Percentiles rank a stretch among this genome's conserved stretches.
These are phyloP conservation scores for Coryphaenoides rupestris DNA, from an alignment of 2,113 vertebrate genomes.

Conservation along the genomic window DNA sequence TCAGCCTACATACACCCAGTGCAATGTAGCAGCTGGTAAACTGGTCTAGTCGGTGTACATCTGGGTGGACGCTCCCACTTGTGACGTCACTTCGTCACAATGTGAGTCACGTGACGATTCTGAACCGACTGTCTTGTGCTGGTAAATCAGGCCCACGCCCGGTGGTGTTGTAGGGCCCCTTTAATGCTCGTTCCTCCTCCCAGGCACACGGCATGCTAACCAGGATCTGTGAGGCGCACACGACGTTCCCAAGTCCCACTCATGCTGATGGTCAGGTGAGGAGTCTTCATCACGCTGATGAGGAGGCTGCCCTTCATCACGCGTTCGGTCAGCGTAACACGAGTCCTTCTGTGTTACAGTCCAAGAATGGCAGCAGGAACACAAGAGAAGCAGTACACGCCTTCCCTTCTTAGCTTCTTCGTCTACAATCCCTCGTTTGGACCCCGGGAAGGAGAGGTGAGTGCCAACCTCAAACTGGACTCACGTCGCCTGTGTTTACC, in stretches of 20 bases:
- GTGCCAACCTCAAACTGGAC: constrained; percentile 5
- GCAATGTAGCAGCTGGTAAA: too few species aligned
- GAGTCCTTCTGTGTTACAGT: constrained; percentile 46
- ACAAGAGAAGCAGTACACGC: constrained; percentile 88
- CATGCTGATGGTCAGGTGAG: constrained; percentile 81
- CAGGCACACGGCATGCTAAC: constrained; percentile 71
- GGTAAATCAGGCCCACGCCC: too few species aligned
- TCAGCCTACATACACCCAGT: too few species aligned
- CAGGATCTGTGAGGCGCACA: constrained; percentile 46
- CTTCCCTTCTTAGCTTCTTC: constrained; percentile 88
- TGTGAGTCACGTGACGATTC: too few species aligned
- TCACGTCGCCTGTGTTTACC: not conserved
- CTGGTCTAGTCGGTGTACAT: too few species aligned
- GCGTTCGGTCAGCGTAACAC: too few species aligned
- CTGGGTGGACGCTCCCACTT: too few species aligned
- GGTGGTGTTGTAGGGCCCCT: too few species aligned
- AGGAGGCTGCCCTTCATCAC: too few species aligned
- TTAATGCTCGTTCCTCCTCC: too few species aligned
- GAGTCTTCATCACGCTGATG: not conserved
- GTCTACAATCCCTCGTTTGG: constrained; percentile 95
- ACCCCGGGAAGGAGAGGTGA: constrained; percentile 91
- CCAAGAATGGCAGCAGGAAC: constrained; percentile 80
- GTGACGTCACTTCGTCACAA: too few species aligned
- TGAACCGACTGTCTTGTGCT: too few species aligned
- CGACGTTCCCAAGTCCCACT: constrained; percentile 53